Evolutionary conservation across 2,797 vertebrate genomes (phyloP).

Genomic region (Prionace glauca): DNA sequence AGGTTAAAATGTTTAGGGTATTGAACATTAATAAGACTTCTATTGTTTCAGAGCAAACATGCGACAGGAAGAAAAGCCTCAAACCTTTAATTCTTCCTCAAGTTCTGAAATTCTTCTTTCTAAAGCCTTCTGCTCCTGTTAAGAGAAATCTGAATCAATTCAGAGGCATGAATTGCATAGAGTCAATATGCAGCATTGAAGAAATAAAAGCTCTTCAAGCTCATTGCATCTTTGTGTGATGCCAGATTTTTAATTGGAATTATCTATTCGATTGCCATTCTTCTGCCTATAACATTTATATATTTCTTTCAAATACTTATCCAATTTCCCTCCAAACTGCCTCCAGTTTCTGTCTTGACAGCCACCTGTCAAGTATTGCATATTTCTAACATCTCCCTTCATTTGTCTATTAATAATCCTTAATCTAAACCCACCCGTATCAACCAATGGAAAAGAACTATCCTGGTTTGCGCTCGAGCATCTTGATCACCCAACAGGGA

Average conservation of each 20-base stretch:
- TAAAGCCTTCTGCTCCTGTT: constrained; percentile 66
- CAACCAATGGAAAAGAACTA: background rate
- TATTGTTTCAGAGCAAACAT: background rate
- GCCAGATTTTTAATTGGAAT: background rate
- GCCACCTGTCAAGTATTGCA: too few relatives aligned
- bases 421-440: background rate
- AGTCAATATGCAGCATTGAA: background rate
- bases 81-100: constrained; percentile 75
- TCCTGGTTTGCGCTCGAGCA: background rate
- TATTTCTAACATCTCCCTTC: background rate
- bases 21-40: background rate
- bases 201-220: background rate
- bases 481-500: background rate
- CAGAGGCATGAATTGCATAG: background rate
- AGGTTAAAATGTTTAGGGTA: background rate
- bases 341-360: background rate
- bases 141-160: background rate
- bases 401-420: background rate
- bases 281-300: background rate
- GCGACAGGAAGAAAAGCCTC: background rate
- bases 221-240: background rate
- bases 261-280: background rate
- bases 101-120: constrained; percentile 68
- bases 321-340: background rate
- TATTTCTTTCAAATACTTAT: background rate